These are phyloP conservation scores for Parazoanthus darwini DNA, from an alignment of 92 coral and sea anemone genomes.

Conservation along the genomic window DNA sequence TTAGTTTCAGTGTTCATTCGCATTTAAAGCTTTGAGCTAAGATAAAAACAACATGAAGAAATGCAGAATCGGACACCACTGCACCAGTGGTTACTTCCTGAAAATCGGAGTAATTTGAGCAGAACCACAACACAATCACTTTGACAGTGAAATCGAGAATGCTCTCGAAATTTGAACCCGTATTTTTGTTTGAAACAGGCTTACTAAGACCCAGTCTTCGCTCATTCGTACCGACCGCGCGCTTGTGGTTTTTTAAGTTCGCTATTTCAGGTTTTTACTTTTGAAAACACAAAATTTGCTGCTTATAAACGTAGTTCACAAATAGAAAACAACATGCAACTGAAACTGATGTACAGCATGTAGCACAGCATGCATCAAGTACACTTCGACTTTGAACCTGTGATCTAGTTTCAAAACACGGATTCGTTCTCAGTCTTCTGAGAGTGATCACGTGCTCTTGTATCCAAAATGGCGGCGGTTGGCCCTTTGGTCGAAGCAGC, in stretches of 20 bases:
- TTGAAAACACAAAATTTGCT: background rate
- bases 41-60: slow-evolving; percentile 17
- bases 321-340: background rate
- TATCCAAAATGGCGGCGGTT: slow-evolving; percentile 32
- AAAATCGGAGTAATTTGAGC: slow-evolving; percentile 22
- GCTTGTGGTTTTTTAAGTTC: background rate
- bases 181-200: slow-evolving; percentile 1
- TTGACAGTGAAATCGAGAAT: slow-evolving; percentile 24
- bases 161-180: slow-evolving; percentile 38
- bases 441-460: slow-evolving; percentile 6
- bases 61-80: background rate
- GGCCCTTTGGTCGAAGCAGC: slow-evolving; percentile 41
- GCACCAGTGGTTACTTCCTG: background rate
- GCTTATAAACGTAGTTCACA: background rate
- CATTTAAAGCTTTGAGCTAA: background rate
- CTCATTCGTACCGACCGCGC: background rate
- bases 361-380: background rate
- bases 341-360: background rate
- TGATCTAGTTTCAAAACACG: slow-evolving; percentile 12
- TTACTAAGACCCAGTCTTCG: slow-evolving; percentile 19
- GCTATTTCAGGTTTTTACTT: background rate
- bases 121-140: background rate
- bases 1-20: slow-evolving; percentile 35
- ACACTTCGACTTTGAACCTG: slow-evolving; percentile 26
- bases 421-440: slow-evolving; percentile 12